A percentile compares a stretch with the other conserved stretches of the same genome.
phyloP scores from a whole-genome alignment of 2,113 vertebrate species.

The Zosterops pallidus region DNA sequence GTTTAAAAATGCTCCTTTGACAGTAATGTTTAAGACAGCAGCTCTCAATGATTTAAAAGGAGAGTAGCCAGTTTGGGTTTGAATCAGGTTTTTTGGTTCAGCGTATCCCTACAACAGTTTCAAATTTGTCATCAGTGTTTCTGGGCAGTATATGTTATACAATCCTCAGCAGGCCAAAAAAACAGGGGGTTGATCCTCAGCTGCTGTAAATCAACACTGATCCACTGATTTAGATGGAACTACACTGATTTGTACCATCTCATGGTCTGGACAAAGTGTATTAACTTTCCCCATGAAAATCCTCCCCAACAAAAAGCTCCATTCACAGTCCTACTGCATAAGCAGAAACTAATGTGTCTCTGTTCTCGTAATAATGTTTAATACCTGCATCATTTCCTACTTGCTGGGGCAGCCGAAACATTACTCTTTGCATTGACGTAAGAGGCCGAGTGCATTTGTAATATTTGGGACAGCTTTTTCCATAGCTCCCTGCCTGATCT shows the following conservation, averaged over 20 bases:
- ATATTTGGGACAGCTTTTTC: conserved; percentile 47
- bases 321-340: conserved; percentile 42
- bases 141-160: conserved; percentile 42
- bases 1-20: conserved; percentile 66
- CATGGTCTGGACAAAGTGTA: conserved; percentile 58
- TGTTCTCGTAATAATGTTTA: conserved; percentile 64
- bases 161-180: conserved; percentile 46
- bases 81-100: conserved; percentile 60
- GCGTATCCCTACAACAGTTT: conserved; percentile 48
- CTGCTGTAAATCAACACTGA: conserved; percentile 67
- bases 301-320: conserved; percentile 63
- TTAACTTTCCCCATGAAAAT: conserved; percentile 61
- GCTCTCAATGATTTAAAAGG: conserved; percentile 66
- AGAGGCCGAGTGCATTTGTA: conserved; percentile 43
- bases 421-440: conserved; percentile 61
- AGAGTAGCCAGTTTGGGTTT: conserved; percentile 65
- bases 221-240: conserved; percentile 66
- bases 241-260: conserved; percentile 66
- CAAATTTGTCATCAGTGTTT: conserved; percentile 68
- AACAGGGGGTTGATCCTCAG: conserved; percentile 50
- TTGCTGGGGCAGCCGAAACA: conserved; percentile 39
- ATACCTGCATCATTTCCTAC: conserved; percentile 69
- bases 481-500: neutral
- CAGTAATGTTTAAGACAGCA: conserved; percentile 67
- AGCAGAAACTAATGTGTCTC: conserved; percentile 62